Evolutionary conservation across 2,888 invertebrate species (phyloP).

Genomic region (Hetaerina titia): DNA sequence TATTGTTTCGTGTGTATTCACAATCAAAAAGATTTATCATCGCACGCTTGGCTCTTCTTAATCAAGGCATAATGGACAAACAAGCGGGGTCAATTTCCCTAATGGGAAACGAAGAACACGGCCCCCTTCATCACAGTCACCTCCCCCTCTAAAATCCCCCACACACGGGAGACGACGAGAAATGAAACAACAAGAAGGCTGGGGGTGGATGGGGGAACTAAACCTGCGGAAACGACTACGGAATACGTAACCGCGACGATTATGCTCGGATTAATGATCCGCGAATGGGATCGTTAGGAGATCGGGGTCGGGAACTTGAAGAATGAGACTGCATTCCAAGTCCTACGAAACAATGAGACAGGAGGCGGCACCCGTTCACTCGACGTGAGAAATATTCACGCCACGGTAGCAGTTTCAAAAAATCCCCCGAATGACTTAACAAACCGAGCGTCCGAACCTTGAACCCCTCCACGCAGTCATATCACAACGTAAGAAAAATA

Average conservation of each 20-base stretch:
- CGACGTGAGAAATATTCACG: not conserved
- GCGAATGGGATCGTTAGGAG: not conserved
- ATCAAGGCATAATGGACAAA: not conserved
- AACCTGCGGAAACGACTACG: not conserved
- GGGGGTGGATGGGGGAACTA: not conserved
- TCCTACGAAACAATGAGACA: not conserved
- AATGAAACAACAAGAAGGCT: not conserved
- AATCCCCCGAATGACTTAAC: not conserved
- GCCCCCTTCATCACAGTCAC: not conserved
- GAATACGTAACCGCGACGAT: not conserved
- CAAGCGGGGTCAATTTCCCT: not conserved
- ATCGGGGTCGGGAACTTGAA: not conserved
- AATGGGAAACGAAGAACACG: not conserved
- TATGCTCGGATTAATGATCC: not conserved
- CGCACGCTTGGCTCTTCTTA: not conserved
- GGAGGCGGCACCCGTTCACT: not conserved
- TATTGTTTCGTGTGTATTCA: not conserved
- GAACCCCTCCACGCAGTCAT: too few relatives aligned
- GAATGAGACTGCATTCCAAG: not conserved
- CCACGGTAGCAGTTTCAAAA: not conserved
- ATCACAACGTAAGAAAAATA: too few relatives aligned
- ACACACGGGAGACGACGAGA: not conserved
- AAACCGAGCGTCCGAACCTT: too few relatives aligned
- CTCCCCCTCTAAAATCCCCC: not conserved
- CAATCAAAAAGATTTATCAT: not conserved